These are phyloP conservation scores for Lates calcarifer DNA, from an alignment of 2,113 vertebrate genomes.

Conservation along the genomic window DNA sequence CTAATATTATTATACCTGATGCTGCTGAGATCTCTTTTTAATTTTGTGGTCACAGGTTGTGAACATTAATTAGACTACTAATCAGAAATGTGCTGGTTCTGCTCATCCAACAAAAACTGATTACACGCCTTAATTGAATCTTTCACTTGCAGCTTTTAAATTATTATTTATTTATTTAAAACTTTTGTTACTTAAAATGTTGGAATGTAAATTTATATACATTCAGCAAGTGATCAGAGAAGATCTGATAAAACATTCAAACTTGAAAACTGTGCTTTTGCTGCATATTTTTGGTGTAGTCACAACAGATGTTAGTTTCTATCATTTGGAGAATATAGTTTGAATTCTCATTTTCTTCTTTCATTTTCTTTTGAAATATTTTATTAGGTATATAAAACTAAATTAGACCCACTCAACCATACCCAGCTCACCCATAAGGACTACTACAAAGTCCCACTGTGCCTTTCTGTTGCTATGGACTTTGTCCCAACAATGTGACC, in stretches of 20 bases:
- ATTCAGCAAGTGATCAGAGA: too few species aligned
- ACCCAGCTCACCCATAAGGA: neutral
- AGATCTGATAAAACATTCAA: too few species aligned
- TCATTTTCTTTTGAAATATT: neutral
- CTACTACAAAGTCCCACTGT: neutral
- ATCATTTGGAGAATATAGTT: too few species aligned
- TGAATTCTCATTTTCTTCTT: too few species aligned
- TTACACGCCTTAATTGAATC: neutral
- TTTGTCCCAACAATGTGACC: conserved; percentile 1
- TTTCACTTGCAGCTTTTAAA: neutral
- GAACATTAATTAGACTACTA: conserved; percentile 4
- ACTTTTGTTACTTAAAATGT: too few species aligned
- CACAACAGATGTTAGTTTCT: too few species aligned
- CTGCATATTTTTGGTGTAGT: too few species aligned
- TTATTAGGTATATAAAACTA: neutral
- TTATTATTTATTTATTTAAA: neutral
- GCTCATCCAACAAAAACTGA: neutral
- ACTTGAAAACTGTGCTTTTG: too few species aligned
- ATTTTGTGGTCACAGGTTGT: conserved; percentile 16
- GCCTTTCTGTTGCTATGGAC: neutral
- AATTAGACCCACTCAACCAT: neutral
- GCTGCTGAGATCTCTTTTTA: neutral
- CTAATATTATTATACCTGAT: neutral
- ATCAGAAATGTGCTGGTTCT: neutral
- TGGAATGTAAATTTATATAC: too few species aligned